Conservation (phyloP, 2,113 vertebrate genomes). For the Marmota monax region DNA sequence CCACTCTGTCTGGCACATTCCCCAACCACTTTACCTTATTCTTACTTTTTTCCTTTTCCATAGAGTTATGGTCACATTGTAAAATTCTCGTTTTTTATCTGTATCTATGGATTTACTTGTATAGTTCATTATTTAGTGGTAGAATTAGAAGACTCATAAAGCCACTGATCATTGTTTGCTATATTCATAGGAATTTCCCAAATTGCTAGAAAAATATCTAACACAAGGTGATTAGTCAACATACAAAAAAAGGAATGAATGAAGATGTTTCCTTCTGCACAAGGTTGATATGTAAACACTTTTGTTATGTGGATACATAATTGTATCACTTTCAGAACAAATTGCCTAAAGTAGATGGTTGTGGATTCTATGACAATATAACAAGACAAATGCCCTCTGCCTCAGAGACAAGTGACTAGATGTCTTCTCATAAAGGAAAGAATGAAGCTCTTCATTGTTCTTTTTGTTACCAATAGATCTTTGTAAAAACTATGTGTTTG, state of each 20-base stretch:
- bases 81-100: background rate
- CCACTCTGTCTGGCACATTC: background rate
- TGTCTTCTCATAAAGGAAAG: background rate
- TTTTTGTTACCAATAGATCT: background rate
- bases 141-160: background rate
- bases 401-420: too few relatives aligned
- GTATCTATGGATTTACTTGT: background rate
- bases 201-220: background rate
- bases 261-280: background rate
- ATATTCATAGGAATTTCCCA: background rate
- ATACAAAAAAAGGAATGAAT: background rate
- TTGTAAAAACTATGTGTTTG: background rate
- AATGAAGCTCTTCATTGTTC: background rate
- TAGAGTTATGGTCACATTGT: background rate
- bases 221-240: background rate
- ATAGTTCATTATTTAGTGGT: background rate
- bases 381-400: background rate
- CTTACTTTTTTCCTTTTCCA: background rate
- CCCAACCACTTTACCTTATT: background rate
- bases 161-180: background rate
- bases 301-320: background rate
- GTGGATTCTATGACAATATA: background rate
- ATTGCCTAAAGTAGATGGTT: background rate
- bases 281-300: background rate
- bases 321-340: background rate